These are phyloP conservation scores for Eupristina koningsbergeri DNA, from an alignment of 1,140 invertebrate species.

Conservation along the genomic window DNA sequence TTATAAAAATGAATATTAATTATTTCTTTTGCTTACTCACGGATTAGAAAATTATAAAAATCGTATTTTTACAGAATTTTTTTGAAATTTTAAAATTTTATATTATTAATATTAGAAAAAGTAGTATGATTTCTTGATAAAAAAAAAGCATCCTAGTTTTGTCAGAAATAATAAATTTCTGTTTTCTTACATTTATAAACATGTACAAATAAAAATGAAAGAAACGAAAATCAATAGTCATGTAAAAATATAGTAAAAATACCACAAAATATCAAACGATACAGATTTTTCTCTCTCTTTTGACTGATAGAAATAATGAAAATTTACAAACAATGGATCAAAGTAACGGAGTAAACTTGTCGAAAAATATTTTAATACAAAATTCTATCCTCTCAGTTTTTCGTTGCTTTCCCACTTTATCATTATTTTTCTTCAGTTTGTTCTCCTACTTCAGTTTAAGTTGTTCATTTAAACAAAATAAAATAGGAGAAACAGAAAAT, in stretches of 20 bases:
- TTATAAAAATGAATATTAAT: too few species aligned
- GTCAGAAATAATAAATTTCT: too few species aligned
- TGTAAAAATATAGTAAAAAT: constrained; percentile 37
- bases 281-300: constrained; percentile 20
- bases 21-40: too few species aligned
- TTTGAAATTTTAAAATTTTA: too few species aligned
- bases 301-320: constrained; percentile 38
- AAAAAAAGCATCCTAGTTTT: too few species aligned
- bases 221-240: constrained; percentile 52
- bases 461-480: neutral
- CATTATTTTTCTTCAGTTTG: neutral
- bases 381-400: constrained; percentile 4
- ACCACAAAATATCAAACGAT: constrained; percentile 25
- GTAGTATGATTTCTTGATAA: too few species aligned
- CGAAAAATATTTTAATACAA: constrained; percentile 61
- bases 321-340: constrained; percentile 57
- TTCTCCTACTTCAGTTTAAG: neutral
- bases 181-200: too few species aligned
- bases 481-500: neutral
- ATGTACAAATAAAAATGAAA: too few species aligned
- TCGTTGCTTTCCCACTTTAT: neutral
- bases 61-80: too few species aligned
- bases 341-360: constrained; percentile 49
- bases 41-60: too few species aligned
- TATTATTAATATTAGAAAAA: too few species aligned